These are phyloP conservation scores for Sthenelais limicola DNA, from an alignment of 2,888 invertebrate species.

Conservation along the genomic window DNA sequence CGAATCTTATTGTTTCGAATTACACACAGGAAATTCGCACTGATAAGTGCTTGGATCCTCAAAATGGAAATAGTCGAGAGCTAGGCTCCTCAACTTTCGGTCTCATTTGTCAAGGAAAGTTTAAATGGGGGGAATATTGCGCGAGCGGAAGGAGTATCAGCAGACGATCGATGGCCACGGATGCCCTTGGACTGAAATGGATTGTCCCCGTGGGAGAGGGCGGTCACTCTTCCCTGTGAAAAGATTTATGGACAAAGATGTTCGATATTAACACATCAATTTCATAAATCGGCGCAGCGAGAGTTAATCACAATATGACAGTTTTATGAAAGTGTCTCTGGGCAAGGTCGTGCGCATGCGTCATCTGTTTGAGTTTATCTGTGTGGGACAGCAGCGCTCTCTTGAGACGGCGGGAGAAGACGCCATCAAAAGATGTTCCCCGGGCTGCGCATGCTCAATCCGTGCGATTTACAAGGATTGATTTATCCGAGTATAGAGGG, in stretches of 20 bases:
- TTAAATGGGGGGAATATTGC: too few species aligned
- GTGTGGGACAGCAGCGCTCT: conserved; percentile 6
- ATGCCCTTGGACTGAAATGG: neutral
- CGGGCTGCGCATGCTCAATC: neutral
- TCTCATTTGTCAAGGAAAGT: too few species aligned
- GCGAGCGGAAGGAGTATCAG: too few species aligned
- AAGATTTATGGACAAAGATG: conserved; percentile 29
- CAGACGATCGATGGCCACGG: too few species aligned
- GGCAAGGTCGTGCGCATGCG: neutral
- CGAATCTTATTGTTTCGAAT: too few species aligned
- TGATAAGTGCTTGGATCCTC: too few species aligned
- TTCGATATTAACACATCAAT: conserved; percentile 20
- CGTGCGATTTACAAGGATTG: too few species aligned
- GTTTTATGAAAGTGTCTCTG: conserved; percentile 13
- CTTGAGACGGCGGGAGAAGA: neutral
- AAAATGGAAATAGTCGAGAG: too few species aligned
- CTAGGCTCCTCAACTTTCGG: too few species aligned
- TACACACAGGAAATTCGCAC: too few species aligned
- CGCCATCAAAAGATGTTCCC: conserved; percentile 23
- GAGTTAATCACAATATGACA: neutral
- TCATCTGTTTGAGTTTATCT: conserved; percentile 28
- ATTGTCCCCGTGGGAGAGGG: neutral
- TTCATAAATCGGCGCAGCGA: neutral
- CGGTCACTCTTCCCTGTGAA: conserved; percentile 23
- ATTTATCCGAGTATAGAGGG: too few species aligned